Conservation (phyloP, 2,797 vertebrate genomes). For the Tiaroga cobitis region DNA sequence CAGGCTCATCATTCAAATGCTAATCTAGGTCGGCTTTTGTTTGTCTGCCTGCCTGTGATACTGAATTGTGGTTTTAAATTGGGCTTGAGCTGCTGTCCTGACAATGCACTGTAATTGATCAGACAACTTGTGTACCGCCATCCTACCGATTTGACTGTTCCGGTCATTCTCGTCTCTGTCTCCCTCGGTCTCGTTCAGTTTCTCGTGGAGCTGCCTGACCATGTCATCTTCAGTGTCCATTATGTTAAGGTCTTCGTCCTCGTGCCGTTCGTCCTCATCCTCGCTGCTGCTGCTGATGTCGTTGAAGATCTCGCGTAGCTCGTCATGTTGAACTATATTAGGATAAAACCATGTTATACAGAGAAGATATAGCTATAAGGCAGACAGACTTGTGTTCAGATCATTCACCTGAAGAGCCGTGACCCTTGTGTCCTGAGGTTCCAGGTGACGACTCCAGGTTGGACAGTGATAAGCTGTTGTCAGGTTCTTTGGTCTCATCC, state of each 20-base stretch:
- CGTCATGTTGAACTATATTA: constrained; percentile 83
- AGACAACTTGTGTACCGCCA: background rate
- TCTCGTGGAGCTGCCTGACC: constrained; percentile 89
- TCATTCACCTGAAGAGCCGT: constrained; percentile 80
- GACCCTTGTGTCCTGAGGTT: constrained; percentile 84
- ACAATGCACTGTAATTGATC: background rate
- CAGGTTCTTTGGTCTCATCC: constrained; percentile 88
- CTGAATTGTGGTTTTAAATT: constrained; percentile 24
- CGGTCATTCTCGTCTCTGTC: constrained; percentile 86
- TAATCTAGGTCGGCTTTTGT: constrained; percentile 39
- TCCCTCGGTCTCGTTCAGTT: constrained; percentile 87
- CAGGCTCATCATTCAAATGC: constrained; percentile 21
- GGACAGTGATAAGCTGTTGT: constrained; percentile 84
- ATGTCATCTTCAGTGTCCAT: constrained; percentile 95
- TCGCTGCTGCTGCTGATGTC: constrained; percentile 98
- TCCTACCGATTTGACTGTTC: constrained; percentile 89
- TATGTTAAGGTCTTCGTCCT: constrained; percentile 96
- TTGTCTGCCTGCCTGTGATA: background rate
- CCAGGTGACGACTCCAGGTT: constrained; percentile 86
- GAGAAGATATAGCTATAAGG: background rate
- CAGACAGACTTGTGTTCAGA: background rate
- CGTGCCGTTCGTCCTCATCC: constrained; percentile 91
- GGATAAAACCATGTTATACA: background rate
- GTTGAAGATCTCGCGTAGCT: constrained; percentile 96
- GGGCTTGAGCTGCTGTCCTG: background rate